Percentiles rank a stretch among this genome's conserved stretches.
These are phyloP conservation scores for Poecilia velifera DNA, from an alignment of 2,797 vertebrate species.

Conservation along the genomic window DNA sequence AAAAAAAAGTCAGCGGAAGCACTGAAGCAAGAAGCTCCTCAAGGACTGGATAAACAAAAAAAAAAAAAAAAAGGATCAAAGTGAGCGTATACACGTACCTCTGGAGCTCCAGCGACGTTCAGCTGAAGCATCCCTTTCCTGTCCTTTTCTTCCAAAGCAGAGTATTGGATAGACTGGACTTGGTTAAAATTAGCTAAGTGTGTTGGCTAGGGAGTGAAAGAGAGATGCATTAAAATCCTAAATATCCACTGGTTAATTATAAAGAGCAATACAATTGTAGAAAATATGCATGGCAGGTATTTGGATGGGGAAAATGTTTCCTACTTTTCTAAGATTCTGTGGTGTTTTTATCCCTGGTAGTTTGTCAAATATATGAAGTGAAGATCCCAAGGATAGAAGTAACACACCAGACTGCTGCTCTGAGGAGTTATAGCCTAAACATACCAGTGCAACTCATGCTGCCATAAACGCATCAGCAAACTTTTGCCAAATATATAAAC, in stretches of 20 bases:
- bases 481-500: not conserved
- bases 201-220: constrained; percentile 85
- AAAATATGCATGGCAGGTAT: constrained; percentile 1
- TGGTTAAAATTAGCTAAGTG: constrained; percentile 97
- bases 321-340: not conserved
- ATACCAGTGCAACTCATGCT: not conserved
- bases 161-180: constrained; percentile 97
- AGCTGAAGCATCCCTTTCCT: constrained; percentile 94
- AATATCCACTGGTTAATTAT: not conserved
- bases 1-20: not conserved
- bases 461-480: not conserved
- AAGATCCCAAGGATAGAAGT: not conserved
- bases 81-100: constrained; percentile 80
- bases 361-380: not conserved
- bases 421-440: not conserved
- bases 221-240: not conserved
- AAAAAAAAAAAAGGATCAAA: not conserved
- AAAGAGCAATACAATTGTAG: not conserved
- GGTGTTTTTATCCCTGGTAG: not conserved
- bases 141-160: constrained; percentile 94
- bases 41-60: not conserved
- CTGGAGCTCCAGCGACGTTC: constrained; percentile 92
- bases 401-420: not conserved
- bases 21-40: not conserved
- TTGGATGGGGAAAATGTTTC: not conserved